Conservation (phyloP, 2,113 vertebrate genomes). For the Otocyon megalotis region DNA sequence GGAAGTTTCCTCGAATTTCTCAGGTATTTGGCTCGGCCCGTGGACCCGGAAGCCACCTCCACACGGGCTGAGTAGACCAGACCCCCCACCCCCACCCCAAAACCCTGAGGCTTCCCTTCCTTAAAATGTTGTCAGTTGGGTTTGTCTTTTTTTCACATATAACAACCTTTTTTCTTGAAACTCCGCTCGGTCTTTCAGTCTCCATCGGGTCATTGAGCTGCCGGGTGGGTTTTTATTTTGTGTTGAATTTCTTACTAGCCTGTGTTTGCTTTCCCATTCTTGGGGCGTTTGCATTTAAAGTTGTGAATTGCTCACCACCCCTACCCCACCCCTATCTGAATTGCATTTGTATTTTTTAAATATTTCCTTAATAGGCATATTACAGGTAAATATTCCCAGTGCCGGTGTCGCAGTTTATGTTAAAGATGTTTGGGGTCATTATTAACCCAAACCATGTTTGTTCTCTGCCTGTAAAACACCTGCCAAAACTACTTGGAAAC, state of each 20-base stretch:
- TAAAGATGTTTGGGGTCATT: background rate
- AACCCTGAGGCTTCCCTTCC: background rate
- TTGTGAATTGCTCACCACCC: background rate
- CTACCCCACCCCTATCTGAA: background rate
- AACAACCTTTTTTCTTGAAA: background rate
- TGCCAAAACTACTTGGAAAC: background rate
- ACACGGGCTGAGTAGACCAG: fast-evolving
- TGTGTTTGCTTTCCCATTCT: background rate
- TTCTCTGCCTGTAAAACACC: background rate
- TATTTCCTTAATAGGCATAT: background rate
- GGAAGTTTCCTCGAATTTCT: conserved; percentile 96
- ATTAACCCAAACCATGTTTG: background rate
- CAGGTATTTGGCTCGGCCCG: conserved; percentile 88
- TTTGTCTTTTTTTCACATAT: background rate
- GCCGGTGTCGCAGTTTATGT: background rate
- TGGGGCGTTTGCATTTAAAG: background rate
- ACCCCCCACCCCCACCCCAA: background rate
- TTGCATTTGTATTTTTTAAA: background rate
- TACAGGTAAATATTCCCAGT: background rate
- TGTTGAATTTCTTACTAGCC: background rate
- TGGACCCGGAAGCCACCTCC: background rate
- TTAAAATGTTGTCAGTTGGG: background rate
- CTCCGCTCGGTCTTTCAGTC: background rate
- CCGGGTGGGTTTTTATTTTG: background rate
- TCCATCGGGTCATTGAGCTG: background rate